Base-by-base conservation (phyloP, 2,113 vertebrate species). In the Vicugna pacos region DNA sequence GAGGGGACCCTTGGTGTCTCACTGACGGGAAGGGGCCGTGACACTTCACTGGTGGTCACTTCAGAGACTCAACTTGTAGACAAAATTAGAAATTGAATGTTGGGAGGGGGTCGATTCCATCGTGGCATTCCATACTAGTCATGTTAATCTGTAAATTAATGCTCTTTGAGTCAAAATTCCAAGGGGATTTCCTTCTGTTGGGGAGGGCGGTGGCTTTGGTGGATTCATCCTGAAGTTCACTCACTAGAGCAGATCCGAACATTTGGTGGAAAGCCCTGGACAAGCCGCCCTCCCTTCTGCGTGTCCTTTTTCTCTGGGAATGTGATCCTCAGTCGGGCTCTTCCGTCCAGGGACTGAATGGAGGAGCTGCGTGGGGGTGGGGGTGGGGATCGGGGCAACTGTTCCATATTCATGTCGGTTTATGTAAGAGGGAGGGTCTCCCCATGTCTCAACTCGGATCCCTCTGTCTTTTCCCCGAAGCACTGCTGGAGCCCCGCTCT, bases 401-500 rank as follows among this genome's bases (percentile, higher is more conserved):
- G 38, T 42, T 42, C 38, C 38, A 42, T 42, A 42, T 42, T 42
- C 38, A 5, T 42, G 2, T 35, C 70, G 87, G 30, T 76, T 38
- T 86, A 65, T 17, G 5, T 2, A 1, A 26, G 94, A 46, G 46
- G n/a, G 48, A 24, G 14, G 2, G 35, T 79, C 65, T 54, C 24
- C 32, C 5, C 38, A 16, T 64, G 35, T 52, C 38, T 28, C 1
- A 38, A 35, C 42, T 81, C 26, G 35, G 19, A 14, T n/a, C 79
- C 54, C 6, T 64, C 20, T 85, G 42, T 96, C 86, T 97, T 85
- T 17, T 64, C 91, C 72, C 84, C 15, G 38, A 93, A 99, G 99
- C 94, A 98, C 98, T 28, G 97, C 98, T 73, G 98, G 97, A 69
- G 92, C 97, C 0, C 97, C 97, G 11, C 92, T 98, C 35, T 98